Conservation (phyloP, 2,888 invertebrate species). For the Micoletzkya japonica region DNA sequence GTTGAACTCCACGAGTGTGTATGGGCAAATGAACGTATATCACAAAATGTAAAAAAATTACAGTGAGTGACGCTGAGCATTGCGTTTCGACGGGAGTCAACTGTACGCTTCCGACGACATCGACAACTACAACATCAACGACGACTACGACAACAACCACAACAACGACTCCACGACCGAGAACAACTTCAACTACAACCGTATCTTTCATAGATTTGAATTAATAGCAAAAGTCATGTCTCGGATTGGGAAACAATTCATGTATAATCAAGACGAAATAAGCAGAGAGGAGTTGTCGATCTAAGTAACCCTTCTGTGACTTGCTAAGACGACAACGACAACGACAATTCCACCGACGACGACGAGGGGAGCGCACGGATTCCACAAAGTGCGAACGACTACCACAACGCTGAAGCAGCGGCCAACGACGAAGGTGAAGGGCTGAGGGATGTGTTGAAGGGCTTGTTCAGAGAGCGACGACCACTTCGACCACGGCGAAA, state of each 20-base stretch:
- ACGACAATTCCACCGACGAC: conserved; percentile 39
- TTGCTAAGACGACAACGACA: conserved; percentile 37
- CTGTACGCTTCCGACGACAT: conserved; percentile 52
- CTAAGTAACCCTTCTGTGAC: too few relatives aligned
- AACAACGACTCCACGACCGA: conserved; percentile 36
- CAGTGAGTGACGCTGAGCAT: conserved; percentile 54
- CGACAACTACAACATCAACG: conserved; percentile 47
- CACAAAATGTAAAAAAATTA: too few relatives aligned
- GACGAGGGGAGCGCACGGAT: conserved; percentile 39
- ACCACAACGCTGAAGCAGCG: conserved; percentile 29
- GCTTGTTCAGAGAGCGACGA: conserved; percentile 1
- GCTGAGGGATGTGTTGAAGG: not conserved
- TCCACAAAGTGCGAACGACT: conserved; percentile 23
- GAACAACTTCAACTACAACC: conserved; percentile 34
- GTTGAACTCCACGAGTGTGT: not conserved
- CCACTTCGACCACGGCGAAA: conserved; percentile 27
- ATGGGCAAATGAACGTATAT: too few relatives aligned
- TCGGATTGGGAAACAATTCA: too few relatives aligned
- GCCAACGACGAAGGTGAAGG: too few relatives aligned
- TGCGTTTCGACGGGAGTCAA: conserved; percentile 55
- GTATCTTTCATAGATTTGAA: too few relatives aligned
- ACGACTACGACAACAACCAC: conserved; percentile 43
- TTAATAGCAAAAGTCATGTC: too few relatives aligned
- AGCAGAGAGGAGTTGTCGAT: too few relatives aligned
- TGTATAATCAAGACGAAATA: too few relatives aligned